Conservation (phyloP, 2,797 vertebrate species). For the Lutra lutra region DNA sequence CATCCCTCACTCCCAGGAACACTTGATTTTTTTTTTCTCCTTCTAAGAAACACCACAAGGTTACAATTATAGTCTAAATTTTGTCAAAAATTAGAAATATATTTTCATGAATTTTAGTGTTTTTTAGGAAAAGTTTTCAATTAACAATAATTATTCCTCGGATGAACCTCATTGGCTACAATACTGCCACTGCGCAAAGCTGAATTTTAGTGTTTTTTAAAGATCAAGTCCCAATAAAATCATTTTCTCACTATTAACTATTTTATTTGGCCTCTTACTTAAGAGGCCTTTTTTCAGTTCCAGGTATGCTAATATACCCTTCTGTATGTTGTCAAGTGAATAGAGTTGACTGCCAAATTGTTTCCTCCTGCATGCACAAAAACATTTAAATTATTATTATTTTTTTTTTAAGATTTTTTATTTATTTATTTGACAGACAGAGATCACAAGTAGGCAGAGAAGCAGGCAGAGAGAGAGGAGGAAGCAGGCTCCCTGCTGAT, state of each 20-base stretch:
- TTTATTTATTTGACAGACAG: too few species aligned
- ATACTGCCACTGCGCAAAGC: too few species aligned
- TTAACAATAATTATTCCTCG: too few species aligned
- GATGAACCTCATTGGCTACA: too few species aligned
- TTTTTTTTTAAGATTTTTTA: too few species aligned
- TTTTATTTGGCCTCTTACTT: background rate
- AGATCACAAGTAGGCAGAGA: too few species aligned
- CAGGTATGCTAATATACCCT: background rate
- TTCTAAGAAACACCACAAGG: background rate
- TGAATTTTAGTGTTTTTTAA: background rate
- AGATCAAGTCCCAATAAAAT: background rate
- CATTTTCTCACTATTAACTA: constrained; percentile 2
- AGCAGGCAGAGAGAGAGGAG: too few species aligned
- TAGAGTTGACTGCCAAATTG: background rate
- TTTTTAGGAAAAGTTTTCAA: background rate
- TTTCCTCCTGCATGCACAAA: background rate
- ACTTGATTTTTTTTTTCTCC: background rate
- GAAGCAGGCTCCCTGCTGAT: too few species aligned
- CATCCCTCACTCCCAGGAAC: background rate
- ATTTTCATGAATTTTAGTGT: background rate
- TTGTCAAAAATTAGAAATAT: constrained; percentile 25
- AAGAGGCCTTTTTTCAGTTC: background rate
- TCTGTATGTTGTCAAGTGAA: background rate
- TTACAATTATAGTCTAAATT: constrained; percentile 18
- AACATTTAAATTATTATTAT: background rate